These are phyloP conservation scores for Thalassoma bifasciatum DNA, from an alignment of 2,113 vertebrate species.

Conservation along the genomic window DNA sequence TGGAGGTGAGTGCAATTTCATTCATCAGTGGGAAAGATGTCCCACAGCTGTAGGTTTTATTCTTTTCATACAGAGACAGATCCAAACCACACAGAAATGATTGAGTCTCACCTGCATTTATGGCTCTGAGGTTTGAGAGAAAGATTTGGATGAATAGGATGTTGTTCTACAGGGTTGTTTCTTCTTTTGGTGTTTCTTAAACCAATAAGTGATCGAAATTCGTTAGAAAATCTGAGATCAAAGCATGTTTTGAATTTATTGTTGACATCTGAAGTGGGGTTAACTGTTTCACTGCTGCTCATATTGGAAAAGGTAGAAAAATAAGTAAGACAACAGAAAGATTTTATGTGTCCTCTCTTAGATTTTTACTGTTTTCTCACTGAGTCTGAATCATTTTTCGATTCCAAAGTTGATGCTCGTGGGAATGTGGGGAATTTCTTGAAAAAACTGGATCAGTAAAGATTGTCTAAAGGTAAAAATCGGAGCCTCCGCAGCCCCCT, in stretches of 20 bases:
- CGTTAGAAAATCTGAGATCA: not conserved
- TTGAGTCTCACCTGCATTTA: not conserved
- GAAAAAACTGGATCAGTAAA: not conserved
- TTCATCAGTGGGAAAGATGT: not conserved
- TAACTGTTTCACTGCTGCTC: not conserved
- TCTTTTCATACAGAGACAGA: not conserved
- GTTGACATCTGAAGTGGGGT: not conserved
- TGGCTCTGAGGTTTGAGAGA: not conserved
- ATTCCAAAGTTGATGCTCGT: conserved; percentile 17
- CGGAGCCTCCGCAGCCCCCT: not conserved
- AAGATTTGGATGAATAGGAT: not conserved
- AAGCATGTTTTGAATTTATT: not conserved
- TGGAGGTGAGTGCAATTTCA: conserved; percentile 75
- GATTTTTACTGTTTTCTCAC: not conserved
- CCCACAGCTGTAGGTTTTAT: not conserved
- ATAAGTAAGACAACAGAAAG: not conserved
- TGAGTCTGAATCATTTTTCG: not conserved
- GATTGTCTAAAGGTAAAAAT: not conserved
- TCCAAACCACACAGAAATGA: not conserved
- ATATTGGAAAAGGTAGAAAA: not conserved
- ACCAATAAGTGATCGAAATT: not conserved
- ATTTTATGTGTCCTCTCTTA: too few species aligned
- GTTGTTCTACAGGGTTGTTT: too few species aligned
- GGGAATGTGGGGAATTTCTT: not conserved
- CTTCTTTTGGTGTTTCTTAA: not conserved